Evolutionary conservation across 2,888 invertebrate species (phyloP), one percentile per base, ranked within the genome.

Genomic region (Hemaris fuciformis): DNA sequence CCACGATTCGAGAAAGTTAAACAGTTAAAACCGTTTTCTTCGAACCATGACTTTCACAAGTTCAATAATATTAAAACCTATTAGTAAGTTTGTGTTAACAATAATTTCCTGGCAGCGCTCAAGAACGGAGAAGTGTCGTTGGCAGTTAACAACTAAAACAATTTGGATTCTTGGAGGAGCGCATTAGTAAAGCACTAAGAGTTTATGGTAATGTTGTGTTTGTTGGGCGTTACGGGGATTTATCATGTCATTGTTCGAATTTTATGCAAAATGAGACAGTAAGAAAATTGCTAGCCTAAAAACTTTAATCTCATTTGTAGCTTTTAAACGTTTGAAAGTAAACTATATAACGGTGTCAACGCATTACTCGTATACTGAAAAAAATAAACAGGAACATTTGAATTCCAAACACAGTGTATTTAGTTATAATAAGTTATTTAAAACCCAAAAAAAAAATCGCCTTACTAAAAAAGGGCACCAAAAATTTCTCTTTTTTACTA

Each of bases 121-220:
- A 18, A 53, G 53, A 53, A 18, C 31, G 18, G 10, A 10, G 27
- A 31, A 53, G 18, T 53, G 53, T 53, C 53, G 53, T 53, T 53
- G 31, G 31, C 53, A 53, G 53, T 53, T 53, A 31, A 53, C 53
- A 53, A 53, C 53, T 53, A 53, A 53, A 53, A 53, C 53, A 53
- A 31, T 53, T 53, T 31, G 53, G 53, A 53, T 53, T 53, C 31
- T 53, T 53, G 53, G 31, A 31, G 53, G 27, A 27, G 10, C 53
- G 31, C 31, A 53, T 53, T 53, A 31, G 53, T 53, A 27, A 31
- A 27, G 53, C 27, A 31, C 53, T 53, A 27, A 10, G 53, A 53
- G 31, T 53, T 53, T 53, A 53, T 53, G 53, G 18, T 53, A 53
- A 53, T 31, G 53, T 31, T 42, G 41, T 60, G 62, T 53, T 61